These are phyloP conservation scores for Alouatta palliata DNA, from an alignment of 2,113 vertebrate genomes.

Conservation along the genomic window DNA sequence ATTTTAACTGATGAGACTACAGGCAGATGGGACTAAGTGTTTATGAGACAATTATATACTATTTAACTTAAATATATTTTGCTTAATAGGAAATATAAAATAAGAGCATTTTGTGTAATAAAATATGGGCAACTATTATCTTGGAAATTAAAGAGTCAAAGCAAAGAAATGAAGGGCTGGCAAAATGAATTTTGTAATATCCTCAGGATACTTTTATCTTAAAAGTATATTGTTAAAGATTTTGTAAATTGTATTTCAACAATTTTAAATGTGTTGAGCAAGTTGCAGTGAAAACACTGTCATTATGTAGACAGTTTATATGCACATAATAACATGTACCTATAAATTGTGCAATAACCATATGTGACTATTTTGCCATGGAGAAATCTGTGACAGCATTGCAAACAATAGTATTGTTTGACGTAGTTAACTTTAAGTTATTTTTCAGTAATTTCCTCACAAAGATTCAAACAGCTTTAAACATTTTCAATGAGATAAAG, in stretches of 20 bases:
- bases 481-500: constrained; percentile 70
- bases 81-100: constrained; percentile 76
- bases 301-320: constrained; percentile 74
- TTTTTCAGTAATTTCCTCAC: constrained; percentile 67
- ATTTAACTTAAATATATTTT: constrained; percentile 86
- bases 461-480: constrained; percentile 77
- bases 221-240: constrained; percentile 85
- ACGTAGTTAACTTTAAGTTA: constrained; percentile 68
- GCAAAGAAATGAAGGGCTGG: constrained; percentile 87
- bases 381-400: constrained; percentile 76
- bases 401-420: constrained; percentile 76
- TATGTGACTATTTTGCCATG: constrained; percentile 77
- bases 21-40: constrained; percentile 75
- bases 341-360: constrained; percentile 84
- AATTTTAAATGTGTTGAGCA: constrained; percentile 83
- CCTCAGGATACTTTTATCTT: constrained; percentile 88
- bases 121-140: constrained; percentile 75
- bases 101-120: constrained; percentile 81
- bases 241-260: constrained; percentile 87
- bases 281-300: constrained; percentile 80
- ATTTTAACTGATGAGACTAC: constrained; percentile 79
- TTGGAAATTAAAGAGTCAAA: constrained; percentile 82
- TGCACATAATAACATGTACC: constrained; percentile 77
- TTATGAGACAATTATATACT: constrained; percentile 80
- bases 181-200: constrained; percentile 86